These are phyloP conservation scores for Eristalis tenax DNA, from an alignment of 2,888 invertebrate species.

Conservation along the genomic window DNA sequence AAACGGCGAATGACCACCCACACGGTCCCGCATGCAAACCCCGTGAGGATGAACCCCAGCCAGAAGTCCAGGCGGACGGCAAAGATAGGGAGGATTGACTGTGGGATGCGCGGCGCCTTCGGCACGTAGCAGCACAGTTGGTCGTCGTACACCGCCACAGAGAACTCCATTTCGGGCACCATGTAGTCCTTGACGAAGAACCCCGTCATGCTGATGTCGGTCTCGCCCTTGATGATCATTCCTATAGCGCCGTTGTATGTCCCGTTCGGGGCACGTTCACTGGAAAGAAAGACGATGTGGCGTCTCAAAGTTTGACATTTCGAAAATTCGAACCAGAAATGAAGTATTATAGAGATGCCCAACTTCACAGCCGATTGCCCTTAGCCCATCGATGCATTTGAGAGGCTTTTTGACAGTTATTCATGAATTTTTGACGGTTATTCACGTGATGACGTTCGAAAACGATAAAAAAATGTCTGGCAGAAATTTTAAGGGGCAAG, in stretches of 20 bases:
- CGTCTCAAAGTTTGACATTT: neutral
- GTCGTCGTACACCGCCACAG: conserved; percentile 80
- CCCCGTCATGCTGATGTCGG: conserved; percentile 80
- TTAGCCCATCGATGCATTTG: no score
- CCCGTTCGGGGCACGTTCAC: conserved; percentile 75
- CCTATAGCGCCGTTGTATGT: conserved; percentile 80
- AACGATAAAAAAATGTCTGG: no score
- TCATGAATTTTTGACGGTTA: no score
- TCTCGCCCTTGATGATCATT: conserved; percentile 77
- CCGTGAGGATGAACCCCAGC: conserved; percentile 77
- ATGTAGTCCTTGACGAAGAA: conserved; percentile 81
- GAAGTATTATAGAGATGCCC: no score
- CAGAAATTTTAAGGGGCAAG: no score
- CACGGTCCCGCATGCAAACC: conserved; percentile 75
- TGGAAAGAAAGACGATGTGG: conserved; percentile 27
- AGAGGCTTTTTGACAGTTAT: no score
- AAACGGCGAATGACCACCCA: conserved; percentile 76
- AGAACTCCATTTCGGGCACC: conserved; percentile 79
- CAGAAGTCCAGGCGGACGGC: conserved; percentile 79
- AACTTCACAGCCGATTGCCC: no score
- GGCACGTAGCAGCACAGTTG: conserved; percentile 81
- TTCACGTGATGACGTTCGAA: no score
- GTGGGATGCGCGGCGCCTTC: conserved; percentile 80
- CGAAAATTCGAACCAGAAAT: conserved; percentile 2
- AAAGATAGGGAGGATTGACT: conserved; percentile 80